Evolutionary conservation across 1,140 invertebrate species (phyloP), one percentile per base, ranked within the genome.

Genomic region (Globodera rostochiensis): DNA sequence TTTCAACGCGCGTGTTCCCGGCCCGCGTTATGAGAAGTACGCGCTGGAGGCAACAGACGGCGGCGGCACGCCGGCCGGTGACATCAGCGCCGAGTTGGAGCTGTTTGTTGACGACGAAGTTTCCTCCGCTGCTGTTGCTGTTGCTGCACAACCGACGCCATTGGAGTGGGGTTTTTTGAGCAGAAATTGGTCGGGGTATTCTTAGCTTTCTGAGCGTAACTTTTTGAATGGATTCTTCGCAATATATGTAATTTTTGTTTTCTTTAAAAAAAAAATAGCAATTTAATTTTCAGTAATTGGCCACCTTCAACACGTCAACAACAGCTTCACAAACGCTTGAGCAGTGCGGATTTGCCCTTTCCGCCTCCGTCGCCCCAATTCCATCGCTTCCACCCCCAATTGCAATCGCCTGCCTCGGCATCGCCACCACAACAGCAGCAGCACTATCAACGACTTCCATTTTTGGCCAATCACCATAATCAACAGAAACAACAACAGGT

Each of bases 1-100:
- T 70, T 89, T 89, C 79, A 81, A 84, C n/a, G 64, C 57, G 21
- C 81, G 82, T 53, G 74, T 90, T 15, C 74, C 87, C 15, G 88
- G 89, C 9, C 69, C 69, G n/a, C 69, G 69, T 0, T 71, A 71
- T 15, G 69, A 71, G n/a, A 71, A 71, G 69, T 71, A 71, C 46
- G 69, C 69, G 69, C 6, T 71, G 21, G 69, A 71, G 69, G 13
- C 57, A 19, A 64, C 57, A 19, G 57, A 64, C 15, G 57, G 57
- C 57, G 57, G 57, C 69, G 46, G 25, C 15, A 71, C 69, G n/a
- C 69, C 69, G 46, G 36, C 46, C n/a, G 25, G 69, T 19, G 69
- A 71, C 69, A 36, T 45, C 36, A 71, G 69, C 36, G 69, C 69
- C 25, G 69, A 71, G 21, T 71, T 71, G 69, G 69, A 71, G 36